These are phyloP conservation scores for Penaeus chinensis DNA, from an alignment of 1,140 invertebrate species.

Conservation along the genomic window DNA sequence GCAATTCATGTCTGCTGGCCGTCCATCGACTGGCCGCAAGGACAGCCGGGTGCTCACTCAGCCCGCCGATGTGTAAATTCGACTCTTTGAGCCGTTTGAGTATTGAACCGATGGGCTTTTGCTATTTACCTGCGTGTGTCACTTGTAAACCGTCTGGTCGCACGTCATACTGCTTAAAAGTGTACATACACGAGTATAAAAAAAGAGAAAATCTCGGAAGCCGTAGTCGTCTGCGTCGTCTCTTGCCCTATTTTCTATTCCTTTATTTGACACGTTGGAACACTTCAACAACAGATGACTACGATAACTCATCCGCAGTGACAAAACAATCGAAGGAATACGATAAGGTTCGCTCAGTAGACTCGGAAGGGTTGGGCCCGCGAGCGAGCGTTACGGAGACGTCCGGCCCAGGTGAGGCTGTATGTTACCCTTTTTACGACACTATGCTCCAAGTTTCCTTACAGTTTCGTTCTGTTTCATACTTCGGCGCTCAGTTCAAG, in stretches of 20 bases:
- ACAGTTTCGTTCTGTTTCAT: constrained; percentile 57
- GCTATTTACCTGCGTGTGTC: no score
- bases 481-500: constrained; percentile 11
- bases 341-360: constrained; percentile 41
- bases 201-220: background rate
- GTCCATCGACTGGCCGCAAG: constrained; percentile 39
- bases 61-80: constrained; percentile 49
- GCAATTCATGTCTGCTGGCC: constrained; percentile 53
- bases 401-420: constrained; percentile 57
- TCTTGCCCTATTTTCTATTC: constrained; percentile 15
- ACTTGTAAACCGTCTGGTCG: no score
- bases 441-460: constrained; percentile 43
- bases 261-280: constrained; percentile 30
- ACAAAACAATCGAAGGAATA: constrained; percentile 58
- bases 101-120: no score
- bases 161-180: no score
- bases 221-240: background rate
- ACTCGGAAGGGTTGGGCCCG: constrained; percentile 25
- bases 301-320: constrained; percentile 39
- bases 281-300: constrained; percentile 41
- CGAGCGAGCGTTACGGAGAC: constrained; percentile 55
- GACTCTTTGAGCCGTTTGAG: constrained; percentile 44
- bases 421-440: constrained; percentile 59
- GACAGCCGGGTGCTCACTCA: constrained; percentile 46
- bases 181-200: background rate